Conservation (phyloP, 2,888 invertebrate genomes). For the Machimus rusticus region DNA sequence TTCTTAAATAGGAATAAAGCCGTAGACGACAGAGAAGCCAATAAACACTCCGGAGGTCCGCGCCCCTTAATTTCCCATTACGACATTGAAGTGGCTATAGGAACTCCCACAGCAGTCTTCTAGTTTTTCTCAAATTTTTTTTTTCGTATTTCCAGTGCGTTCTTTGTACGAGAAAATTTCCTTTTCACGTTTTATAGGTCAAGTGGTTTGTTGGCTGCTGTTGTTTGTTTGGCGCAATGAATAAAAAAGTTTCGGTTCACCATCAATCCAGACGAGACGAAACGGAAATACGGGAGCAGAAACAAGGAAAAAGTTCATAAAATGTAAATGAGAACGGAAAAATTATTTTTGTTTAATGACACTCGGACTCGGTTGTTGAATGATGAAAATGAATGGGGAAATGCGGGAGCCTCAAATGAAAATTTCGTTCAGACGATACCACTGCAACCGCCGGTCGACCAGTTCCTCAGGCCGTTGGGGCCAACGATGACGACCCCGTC, state of each 20-base stretch:
- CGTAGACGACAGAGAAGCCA: neutral
- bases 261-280: constrained; percentile 1
- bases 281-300: neutral
- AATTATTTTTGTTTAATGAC: constrained; percentile 51
- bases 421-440: constrained; percentile 15
- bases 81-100: constrained; percentile 33
- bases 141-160: constrained; percentile 34
- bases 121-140: neutral
- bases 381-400: constrained; percentile 37
- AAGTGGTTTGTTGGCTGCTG: constrained; percentile 38
- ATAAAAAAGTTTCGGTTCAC: constrained; percentile 37
- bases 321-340: constrained; percentile 44
- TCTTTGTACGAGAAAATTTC: constrained; percentile 15
- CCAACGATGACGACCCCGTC: neutral
- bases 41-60: constrained; percentile 26
- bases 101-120: constrained; percentile 11
- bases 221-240: constrained; percentile 28
- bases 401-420: constrained; percentile 18
- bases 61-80: constrained; percentile 18
- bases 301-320: constrained; percentile 16
- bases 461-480: neutral
- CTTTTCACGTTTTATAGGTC: constrained; percentile 36
- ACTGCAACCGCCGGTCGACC: neutral
- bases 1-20: neutral
- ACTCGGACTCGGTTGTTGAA: constrained; percentile 44